These are phyloP conservation scores for Argyra leucocephala DNA, from an alignment of 2,888 invertebrate species.

Conservation along the genomic window DNA sequence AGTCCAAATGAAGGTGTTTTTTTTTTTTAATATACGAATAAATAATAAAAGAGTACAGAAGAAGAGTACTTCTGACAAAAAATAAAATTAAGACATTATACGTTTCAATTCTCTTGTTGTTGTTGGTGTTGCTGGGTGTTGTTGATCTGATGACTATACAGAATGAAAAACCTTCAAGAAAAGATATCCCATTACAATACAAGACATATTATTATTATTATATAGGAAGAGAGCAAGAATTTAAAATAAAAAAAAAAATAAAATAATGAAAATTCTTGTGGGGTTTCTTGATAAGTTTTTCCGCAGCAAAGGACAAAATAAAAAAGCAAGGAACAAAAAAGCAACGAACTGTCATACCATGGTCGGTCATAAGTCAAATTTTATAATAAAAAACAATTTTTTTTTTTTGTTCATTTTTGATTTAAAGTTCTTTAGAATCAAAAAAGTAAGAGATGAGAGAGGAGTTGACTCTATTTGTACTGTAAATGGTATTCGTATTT, in stretches of 20 bases:
- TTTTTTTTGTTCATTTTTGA: too few relatives aligned
- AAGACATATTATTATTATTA: not conserved
- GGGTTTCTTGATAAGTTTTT: not conserved
- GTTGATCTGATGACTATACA: too few relatives aligned
- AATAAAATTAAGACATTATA: too few relatives aligned
- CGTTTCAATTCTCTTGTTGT: too few relatives aligned
- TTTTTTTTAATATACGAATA: too few relatives aligned
- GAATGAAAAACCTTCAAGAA: not conserved
- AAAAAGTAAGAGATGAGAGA: too few relatives aligned
- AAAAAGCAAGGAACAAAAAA: not conserved
- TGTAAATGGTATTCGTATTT: not conserved
- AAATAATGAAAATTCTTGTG: not conserved
- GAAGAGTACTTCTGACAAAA: too few relatives aligned
- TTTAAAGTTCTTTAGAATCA: too few relatives aligned
- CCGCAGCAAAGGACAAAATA: not conserved
- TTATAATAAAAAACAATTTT: not conserved
- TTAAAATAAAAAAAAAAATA: not conserved
- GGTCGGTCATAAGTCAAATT: constrained; percentile 3
- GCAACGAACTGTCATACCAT: not conserved
- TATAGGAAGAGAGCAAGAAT: not conserved
- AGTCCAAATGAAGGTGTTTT: too few relatives aligned
- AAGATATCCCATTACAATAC: not conserved
- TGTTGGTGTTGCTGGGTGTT: too few relatives aligned
- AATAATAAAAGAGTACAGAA: too few relatives aligned
- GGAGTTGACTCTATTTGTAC: not conserved